Evolutionary conservation across 1,140 invertebrate species (phyloP).

Genomic region (Microplitis mediator): DNA sequence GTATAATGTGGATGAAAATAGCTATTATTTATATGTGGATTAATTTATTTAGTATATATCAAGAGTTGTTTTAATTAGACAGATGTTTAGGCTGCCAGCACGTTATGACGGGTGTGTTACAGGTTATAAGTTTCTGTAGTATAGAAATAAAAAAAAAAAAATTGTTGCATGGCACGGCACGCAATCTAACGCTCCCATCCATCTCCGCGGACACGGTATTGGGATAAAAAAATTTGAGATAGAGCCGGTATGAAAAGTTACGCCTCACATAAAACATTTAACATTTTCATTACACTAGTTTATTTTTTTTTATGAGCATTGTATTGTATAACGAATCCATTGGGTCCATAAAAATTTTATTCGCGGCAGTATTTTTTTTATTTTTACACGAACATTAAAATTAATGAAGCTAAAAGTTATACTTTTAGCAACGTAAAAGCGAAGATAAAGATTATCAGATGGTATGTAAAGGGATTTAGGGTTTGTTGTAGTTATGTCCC

Average conservation of each 20-base stretch:
- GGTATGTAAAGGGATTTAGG: neutral
- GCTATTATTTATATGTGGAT: neutral
- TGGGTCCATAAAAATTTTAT: no score
- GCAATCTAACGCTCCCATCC: neutral
- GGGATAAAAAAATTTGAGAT: no score
- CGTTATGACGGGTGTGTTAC: slow-evolving; percentile 14
- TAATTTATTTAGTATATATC: neutral
- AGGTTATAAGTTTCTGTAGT: neutral
- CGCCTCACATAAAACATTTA: no score
- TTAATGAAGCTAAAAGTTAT: no score
- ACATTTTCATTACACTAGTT: no score
- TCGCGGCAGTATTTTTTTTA: no score
- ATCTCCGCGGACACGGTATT: no score
- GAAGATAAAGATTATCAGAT: neutral
- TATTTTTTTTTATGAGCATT: no score
- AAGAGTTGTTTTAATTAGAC: slow-evolving; percentile 37
- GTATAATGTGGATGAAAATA: neutral
- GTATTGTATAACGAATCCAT: no score
- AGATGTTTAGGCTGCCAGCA: slow-evolving; percentile 36
- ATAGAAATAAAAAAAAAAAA: neutral
- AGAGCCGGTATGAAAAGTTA: no score
- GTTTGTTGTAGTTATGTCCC: neutral
- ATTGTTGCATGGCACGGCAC: neutral
- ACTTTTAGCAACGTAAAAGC: neutral
- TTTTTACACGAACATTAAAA: no score